A percentile compares a stretch with the other conserved stretches of the same genome.
phyloP scores from a whole-genome alignment of 2,888 invertebrate genomes.

The Phortica okadai region DNA sequence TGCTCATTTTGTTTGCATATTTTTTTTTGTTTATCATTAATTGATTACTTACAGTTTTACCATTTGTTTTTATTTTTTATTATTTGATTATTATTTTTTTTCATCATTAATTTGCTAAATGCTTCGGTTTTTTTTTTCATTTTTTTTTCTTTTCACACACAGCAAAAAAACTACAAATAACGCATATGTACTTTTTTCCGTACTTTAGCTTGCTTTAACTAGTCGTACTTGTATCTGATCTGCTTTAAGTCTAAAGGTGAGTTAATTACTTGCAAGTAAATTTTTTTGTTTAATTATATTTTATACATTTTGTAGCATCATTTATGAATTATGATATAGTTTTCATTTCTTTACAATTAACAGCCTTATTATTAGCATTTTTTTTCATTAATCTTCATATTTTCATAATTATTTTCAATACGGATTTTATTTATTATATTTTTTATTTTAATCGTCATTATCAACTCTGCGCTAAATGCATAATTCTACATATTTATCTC shows the following conservation, averaged over 20 bases:
- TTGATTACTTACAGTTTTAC: constrained; percentile 57
- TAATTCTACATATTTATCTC: constrained; percentile 37
- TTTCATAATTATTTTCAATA: constrained; percentile 5
- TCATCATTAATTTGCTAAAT: constrained; percentile 14
- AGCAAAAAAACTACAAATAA: constrained; percentile 20
- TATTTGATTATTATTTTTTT: constrained; percentile 12
- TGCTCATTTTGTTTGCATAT: constrained; percentile 47
- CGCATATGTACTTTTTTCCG: constrained; percentile 12
- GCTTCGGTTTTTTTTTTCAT: constrained; percentile 37
- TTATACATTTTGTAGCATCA: constrained; percentile 35
- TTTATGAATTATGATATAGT: constrained; percentile 57
- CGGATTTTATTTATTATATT: constrained; percentile 1
- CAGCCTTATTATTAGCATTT: constrained; percentile 74
- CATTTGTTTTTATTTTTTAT: constrained; percentile 34
- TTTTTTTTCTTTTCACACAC: constrained; percentile 35
- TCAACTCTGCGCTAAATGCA: constrained; percentile 52
- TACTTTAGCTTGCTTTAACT: constrained; percentile 52
- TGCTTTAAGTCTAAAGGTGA: constrained; percentile 61
- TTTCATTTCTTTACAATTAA: constrained; percentile 68
- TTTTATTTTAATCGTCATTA: constrained; percentile 44
- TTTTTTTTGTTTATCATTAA: constrained; percentile 53
- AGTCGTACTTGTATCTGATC: constrained; percentile 54
- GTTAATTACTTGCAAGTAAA: neutral
- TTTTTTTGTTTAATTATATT: constrained; percentile 44
- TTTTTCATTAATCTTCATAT: constrained; percentile 42